Evolutionary conservation across 2,797 vertebrate genomes (phyloP).

Genomic region (Poecilia picta): DNA sequence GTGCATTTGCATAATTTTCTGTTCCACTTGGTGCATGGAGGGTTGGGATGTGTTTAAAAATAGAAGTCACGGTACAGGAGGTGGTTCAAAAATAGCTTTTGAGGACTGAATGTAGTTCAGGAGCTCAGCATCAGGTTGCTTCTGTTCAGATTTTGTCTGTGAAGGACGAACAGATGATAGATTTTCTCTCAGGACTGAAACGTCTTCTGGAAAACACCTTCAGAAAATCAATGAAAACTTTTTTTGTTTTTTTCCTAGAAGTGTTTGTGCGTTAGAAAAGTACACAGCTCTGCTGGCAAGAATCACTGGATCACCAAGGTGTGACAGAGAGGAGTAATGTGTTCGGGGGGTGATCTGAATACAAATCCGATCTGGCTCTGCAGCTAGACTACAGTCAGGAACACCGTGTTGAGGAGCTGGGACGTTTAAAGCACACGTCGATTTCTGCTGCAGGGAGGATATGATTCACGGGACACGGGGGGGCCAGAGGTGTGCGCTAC

Average conservation of each 20-base stretch:
- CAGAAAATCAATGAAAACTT: background rate
- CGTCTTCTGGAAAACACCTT: background rate
- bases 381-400: slow-evolving; percentile 12
- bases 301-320: slow-evolving; percentile 53
- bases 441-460: background rate
- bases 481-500: slow-evolving; percentile 24
- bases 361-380: slow-evolving; percentile 38
- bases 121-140: slow-evolving; percentile 23
- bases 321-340: slow-evolving; percentile 41
- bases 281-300: slow-evolving; percentile 20
- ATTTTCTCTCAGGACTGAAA: background rate
- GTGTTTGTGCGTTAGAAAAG: slow-evolving; percentile 7
- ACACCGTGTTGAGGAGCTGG: background rate
- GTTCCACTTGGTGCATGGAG: background rate
- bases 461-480: background rate
- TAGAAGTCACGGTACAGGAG: background rate
- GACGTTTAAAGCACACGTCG: slow-evolving; percentile 4
- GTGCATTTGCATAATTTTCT: background rate
- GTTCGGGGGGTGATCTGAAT: slow-evolving; percentile 44
- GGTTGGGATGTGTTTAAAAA: slow-evolving; percentile 10
- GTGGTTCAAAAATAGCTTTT: slow-evolving; percentile 5
- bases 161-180: background rate
- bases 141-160: slow-evolving; percentile 1
- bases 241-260: background rate
- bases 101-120: slow-evolving; percentile 1